A percentile compares a stretch with the other conserved stretches of the same genome.
These are phyloP conservation scores for Zoroaster sp. DNA, from an alignment of 53 echinoderm and acorn worm species.

Conservation along the genomic window DNA sequence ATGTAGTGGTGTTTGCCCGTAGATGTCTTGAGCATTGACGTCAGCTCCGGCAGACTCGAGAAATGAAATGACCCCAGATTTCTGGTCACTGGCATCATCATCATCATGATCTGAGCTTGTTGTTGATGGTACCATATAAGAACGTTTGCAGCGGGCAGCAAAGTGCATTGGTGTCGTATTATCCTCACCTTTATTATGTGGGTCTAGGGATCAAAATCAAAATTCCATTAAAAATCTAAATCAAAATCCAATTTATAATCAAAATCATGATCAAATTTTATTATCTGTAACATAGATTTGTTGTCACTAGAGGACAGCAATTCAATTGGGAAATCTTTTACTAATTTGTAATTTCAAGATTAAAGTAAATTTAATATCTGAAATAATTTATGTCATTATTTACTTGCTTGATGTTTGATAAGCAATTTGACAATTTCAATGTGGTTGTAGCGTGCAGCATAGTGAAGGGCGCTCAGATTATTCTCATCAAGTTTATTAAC, in stretches of 20 bases:
- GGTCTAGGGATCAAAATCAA: constrained; percentile 18
- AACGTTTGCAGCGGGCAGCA: constrained; percentile 73
- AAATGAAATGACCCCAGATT: constrained; percentile 64
- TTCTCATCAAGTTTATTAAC: constrained; percentile 90
- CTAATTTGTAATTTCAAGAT: too few species aligned
- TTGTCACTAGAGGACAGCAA: too few species aligned
- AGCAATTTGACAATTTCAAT: constrained; percentile 72
- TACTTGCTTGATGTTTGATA: constrained; percentile 83
- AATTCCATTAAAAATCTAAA: too few species aligned
- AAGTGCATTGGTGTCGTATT: constrained; percentile 84
- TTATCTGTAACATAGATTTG: too few species aligned
- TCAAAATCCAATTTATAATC: too few species aligned
- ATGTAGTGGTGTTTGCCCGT: constrained; percentile 88
- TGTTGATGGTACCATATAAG: neutral
- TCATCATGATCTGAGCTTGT: constrained; percentile 9
- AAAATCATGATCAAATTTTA: too few species aligned
- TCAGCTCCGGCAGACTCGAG: constrained; percentile 80
- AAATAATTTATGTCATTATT: too few species aligned
- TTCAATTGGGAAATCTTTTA: too few species aligned
- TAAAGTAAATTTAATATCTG: too few species aligned
- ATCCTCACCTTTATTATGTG: constrained; percentile 69
- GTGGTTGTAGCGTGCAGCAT: constrained; percentile 94
- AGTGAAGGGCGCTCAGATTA: constrained; percentile 83
- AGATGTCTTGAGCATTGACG: constrained; percentile 80
- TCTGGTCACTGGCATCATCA: neutral